A percentile compares a stretch with the other conserved stretches of the same genome.
Conservation (phyloP, 2,113 vertebrate species). For the Nestor notabilis region DNA sequence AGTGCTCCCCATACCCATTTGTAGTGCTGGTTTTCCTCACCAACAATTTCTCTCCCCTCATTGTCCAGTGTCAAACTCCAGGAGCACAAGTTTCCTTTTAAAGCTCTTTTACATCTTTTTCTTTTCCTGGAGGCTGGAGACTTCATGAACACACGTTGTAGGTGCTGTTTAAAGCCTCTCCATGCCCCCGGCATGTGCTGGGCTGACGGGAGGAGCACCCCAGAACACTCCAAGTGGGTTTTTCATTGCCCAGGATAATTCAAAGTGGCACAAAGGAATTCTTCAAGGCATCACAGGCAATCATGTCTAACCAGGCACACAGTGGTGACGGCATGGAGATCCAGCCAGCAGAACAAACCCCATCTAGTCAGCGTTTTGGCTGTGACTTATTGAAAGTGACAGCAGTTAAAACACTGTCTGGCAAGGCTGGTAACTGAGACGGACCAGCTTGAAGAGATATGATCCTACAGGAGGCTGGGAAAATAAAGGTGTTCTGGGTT, state of each 20-base stretch:
- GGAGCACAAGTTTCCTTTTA: neutral
- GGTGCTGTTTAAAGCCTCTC: neutral
- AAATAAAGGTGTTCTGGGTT: neutral
- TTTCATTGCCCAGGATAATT: neutral
- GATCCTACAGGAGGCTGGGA: neutral
- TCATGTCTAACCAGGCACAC: neutral
- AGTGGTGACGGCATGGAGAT: neutral
- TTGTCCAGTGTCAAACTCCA: neutral
- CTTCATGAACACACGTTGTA: accelerated
- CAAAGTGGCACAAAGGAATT: neutral
- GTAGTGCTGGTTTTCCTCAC: neutral
- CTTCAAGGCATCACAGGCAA: neutral
- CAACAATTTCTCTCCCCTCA: accelerated
- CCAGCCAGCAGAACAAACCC: neutral
- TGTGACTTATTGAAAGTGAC: slow-evolving; percentile 43
- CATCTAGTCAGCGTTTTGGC: neutral
- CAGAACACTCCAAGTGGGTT: neutral
- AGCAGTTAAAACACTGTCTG: slow-evolving; percentile 38
- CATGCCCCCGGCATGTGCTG: accelerated
- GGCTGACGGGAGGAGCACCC: neutral
- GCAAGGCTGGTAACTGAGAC: slow-evolving; percentile 35
- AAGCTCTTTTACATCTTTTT: neutral
- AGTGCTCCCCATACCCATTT: accelerated
- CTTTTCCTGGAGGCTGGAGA: neutral
- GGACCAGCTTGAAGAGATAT: neutral